Conservation (phyloP, 2,888 invertebrate species). For the Cremastobaeus sp. region DNA sequence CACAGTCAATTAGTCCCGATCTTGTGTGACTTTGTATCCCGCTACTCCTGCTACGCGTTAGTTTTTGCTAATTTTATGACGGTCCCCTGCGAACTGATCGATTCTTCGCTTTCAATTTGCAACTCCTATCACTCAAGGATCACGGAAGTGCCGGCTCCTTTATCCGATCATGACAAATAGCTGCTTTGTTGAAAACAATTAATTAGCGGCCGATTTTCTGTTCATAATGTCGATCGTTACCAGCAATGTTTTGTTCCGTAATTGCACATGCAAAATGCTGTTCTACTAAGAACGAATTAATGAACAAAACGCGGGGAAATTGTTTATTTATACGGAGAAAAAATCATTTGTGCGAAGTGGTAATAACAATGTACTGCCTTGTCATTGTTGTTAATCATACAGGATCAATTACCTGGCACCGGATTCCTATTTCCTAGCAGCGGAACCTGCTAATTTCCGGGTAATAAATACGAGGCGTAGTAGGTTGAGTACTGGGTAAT, state of each 20-base stretch:
- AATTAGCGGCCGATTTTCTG: too few species aligned
- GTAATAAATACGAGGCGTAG: conserved; percentile 48
- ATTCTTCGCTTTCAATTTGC: conserved; percentile 15
- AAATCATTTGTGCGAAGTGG: neutral
- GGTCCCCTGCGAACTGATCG: conserved; percentile 18
- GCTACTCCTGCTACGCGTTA: conserved; percentile 17
- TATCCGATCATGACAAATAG: too few species aligned
- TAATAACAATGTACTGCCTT: conserved; percentile 23
- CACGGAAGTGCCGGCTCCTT: too few species aligned
- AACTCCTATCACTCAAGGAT: conserved; percentile 16
- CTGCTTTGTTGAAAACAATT: too few species aligned
- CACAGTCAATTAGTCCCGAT: conserved; percentile 70
- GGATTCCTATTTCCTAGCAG: conserved; percentile 56
- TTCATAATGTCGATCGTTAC: too few species aligned
- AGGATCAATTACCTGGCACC: conserved; percentile 48
- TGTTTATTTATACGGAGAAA: neutral
- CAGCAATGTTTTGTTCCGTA: too few species aligned
- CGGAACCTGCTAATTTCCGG: conserved; percentile 57
- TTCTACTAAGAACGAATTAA: too few species aligned
- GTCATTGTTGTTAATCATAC: conserved; percentile 51
- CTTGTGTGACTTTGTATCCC: conserved; percentile 49
- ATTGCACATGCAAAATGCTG: too few species aligned
- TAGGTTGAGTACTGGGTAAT: conserved; percentile 40
- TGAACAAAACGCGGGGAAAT: too few species aligned
- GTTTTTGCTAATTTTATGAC: conserved; percentile 47